Base-by-base conservation (phyloP, 2,113 vertebrate genomes). In the Chloropsis cyanopogon region DNA sequence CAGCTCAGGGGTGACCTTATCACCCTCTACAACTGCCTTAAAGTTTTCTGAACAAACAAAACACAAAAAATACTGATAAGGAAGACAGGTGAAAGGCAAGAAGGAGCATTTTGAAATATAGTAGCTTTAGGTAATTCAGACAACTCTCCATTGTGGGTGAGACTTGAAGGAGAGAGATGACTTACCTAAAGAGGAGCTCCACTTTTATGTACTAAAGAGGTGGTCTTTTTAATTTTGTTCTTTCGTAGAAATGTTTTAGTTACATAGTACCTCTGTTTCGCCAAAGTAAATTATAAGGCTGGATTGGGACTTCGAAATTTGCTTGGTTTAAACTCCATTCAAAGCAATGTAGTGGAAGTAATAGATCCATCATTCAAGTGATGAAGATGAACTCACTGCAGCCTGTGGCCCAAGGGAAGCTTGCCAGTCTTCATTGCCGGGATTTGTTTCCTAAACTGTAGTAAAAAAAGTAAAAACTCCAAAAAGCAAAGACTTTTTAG, bases 181-280 rank as follows among this genome's bases (percentile, higher is more conserved):
- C 14, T 66, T 85, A 8, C 9, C 19, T 50, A 24, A 88, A 53
- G 14, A 70, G 5, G 5, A 72, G 0, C 9, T 84, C 10, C 6
- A 20, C 10, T 17, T n/a, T 49, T 29, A 4, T 13, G 4, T 46
- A 18, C 5, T n/a, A 14, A 7, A 37, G 13, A 15, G 39, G 5
- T 19, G 13, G 0, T 0, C 26, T 65, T 86, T 68, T 4, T 5
- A 11, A 20, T 50, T 52, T 73, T 7, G 60, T 60, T 82, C 2
- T 53, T 86, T 66, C 3, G 1, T n/a, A 53, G 11, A 39, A 75
- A 54, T 54, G 3, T 66, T 88, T 85, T 70, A n/a, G 12, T 31
- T 82, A n/a, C 8, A 20, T 20, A 53, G 3, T 11, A 41, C 29
- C 20, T 65, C 39, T 44, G 5, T 82, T 82, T 71, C 46, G 63